Evolutionary conservation across 1,140 invertebrate genomes (phyloP).

Genomic region (Nebria ingens): DNA sequence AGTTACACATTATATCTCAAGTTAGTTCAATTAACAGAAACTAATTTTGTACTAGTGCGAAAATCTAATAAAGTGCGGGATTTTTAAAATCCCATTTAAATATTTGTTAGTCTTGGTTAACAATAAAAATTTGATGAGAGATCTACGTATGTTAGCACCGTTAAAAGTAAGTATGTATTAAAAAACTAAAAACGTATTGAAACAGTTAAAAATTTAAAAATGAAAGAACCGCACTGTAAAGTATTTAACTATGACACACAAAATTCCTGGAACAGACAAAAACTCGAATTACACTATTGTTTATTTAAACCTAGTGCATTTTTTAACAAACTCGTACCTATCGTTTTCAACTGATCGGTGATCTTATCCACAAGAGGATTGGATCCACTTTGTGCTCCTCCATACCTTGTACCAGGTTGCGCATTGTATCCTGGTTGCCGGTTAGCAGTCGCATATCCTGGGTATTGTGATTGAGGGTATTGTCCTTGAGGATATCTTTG

Average conservation of each 20-base stretch:
- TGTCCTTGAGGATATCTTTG: not conserved
- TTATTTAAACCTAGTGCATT: not conserved
- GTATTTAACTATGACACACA: not conserved
- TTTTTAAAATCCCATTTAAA: too few species aligned
- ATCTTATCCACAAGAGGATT: not conserved
- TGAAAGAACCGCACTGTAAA: not conserved
- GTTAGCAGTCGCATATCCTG: not conserved
- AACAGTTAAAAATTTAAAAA: not conserved
- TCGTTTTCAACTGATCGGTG: not conserved
- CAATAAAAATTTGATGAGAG: too few species aligned
- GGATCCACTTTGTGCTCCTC: not conserved
- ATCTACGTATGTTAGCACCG: too few species aligned
- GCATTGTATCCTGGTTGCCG: not conserved
- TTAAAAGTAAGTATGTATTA: too few species aligned
- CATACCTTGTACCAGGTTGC: not conserved
- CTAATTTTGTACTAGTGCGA: too few species aligned
- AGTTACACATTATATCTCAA: too few species aligned
- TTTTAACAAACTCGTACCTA: not conserved
- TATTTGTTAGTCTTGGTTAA: too few species aligned
- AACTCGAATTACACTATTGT: not conserved
- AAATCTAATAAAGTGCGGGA: too few species aligned
- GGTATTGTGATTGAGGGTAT: not conserved
- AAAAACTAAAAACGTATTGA: too few species aligned
- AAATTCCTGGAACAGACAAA: conserved; percentile 2
- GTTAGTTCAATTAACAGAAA: too few species aligned